phyloP scores from a whole-genome alignment of 2,888 invertebrate species.

The Aquatica leii region DNA sequence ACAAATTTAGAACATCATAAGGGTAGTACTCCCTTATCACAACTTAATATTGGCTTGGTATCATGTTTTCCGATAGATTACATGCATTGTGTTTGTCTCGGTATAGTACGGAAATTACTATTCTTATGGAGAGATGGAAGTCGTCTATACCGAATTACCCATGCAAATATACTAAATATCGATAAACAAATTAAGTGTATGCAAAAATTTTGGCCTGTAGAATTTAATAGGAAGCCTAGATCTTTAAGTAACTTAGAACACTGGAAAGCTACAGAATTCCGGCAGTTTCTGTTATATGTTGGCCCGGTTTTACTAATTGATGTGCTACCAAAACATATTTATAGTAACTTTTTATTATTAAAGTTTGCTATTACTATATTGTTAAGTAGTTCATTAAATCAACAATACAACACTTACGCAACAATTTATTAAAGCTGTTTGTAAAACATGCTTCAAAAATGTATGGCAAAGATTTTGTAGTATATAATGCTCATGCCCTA shows the following conservation, averaged over 20 bases:
- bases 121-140: neutral
- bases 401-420: conserved; percentile 23
- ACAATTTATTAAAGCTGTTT: neutral
- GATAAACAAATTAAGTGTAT: neutral
- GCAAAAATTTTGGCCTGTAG: conserved; percentile 17
- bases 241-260: conserved; percentile 32
- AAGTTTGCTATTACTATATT: conserved; percentile 31
- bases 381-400: conserved; percentile 24
- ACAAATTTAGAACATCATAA: neutral
- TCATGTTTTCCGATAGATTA: neutral
- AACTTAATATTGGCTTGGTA: neutral
- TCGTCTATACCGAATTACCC: neutral
- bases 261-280: conserved; percentile 41
- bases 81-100: conserved; percentile 4
- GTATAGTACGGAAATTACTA: neutral
- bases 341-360: conserved; percentile 29
- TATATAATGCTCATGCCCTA: conserved; percentile 27
- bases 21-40: neutral
- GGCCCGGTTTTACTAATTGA: conserved; percentile 36
- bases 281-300: conserved; percentile 41
- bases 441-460: neutral
- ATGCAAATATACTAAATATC: no score
- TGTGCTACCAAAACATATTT: conserved; percentile 23
- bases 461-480: conserved; percentile 24
- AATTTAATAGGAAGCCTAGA: conserved; percentile 37